phyloP scores from a whole-genome alignment of 2,888 invertebrate species.

The Agrotis exclamationis region DNA sequence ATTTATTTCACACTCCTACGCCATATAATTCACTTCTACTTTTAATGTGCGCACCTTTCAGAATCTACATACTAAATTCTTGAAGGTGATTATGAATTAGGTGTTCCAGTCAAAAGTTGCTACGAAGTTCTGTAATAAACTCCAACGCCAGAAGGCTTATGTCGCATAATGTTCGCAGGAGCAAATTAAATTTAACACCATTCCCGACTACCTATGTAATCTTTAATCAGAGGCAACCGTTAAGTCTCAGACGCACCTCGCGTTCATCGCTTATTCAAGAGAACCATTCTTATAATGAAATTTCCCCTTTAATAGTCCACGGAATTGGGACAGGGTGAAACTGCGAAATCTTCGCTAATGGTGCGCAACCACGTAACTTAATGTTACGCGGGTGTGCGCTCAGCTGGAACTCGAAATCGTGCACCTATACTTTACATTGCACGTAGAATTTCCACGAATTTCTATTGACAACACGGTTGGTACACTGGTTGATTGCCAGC shows the following conservation, averaged over 20 bases:
- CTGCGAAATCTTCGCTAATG: constrained; percentile 85
- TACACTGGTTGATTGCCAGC: too few relatives aligned
- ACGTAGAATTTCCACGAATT: constrained; percentile 67
- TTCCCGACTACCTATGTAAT: constrained; percentile 75
- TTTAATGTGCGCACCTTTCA: constrained; percentile 1
- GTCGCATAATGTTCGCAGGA: constrained; percentile 71
- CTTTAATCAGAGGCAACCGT: constrained; percentile 77
- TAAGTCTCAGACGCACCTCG: constrained; percentile 73
- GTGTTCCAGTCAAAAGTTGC: constrained; percentile 60
- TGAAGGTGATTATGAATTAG: constrained; percentile 43
- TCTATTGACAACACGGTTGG: too few relatives aligned
- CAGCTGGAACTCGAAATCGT: constrained; percentile 64
- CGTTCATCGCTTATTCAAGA: constrained; percentile 80
- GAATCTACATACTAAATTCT: constrained; percentile 31
- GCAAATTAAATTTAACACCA: constrained; percentile 80
- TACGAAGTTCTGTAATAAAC: constrained; percentile 72
- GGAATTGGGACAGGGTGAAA: constrained; percentile 83
- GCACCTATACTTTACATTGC: constrained; percentile 65
- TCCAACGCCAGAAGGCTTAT: constrained; percentile 69
- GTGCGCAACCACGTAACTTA: constrained; percentile 82
- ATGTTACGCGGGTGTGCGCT: constrained; percentile 71
- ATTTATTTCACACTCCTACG: neutral
- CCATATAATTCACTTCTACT: constrained; percentile 3
- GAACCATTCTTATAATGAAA: constrained; percentile 86
- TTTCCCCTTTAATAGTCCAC: constrained; percentile 83